A percentile compares a stretch with the other conserved stretches of the same genome.
Evolutionary conservation across 2,113 vertebrate species (phyloP).

Genomic region (Phalacrocorax carbo): DNA sequence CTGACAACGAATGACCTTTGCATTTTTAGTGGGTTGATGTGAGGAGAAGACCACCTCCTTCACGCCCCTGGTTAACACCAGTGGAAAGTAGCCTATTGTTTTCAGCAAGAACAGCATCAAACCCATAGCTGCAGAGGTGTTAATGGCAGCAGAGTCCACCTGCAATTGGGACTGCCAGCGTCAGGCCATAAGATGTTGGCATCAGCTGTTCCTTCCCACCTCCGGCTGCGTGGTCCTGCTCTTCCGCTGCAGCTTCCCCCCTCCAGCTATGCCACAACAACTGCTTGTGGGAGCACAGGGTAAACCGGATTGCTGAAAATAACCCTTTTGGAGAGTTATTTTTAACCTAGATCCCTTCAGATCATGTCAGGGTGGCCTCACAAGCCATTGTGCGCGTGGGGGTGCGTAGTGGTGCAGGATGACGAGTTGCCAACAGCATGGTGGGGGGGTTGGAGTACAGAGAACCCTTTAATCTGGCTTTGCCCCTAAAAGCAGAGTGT

Average conservation of each 20-base stretch:
- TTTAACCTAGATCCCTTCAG: background rate
- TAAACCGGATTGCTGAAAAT: background rate
- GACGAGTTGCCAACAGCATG: fast-evolving
- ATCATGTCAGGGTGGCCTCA: background rate
- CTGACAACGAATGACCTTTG: fast-evolving
- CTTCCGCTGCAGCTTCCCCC: background rate
- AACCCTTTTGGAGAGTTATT: background rate
- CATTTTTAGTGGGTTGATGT: background rate
- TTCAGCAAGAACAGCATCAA: background rate
- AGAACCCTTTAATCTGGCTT: background rate
- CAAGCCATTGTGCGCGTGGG: fast-evolving
- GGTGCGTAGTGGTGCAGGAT: background rate
- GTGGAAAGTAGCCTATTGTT: background rate
- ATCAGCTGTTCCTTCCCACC: background rate
- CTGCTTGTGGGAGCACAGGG: background rate
- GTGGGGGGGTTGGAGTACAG: background rate
- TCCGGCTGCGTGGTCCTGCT: background rate
- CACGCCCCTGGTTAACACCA: background rate
- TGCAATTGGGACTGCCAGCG: background rate
- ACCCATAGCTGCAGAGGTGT: background rate
- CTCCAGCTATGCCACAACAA: background rate
- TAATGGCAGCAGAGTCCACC: background rate
- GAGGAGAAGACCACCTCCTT: background rate
- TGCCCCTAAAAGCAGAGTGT: background rate
- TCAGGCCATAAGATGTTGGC: background rate